phyloP scores from a whole-genome alignment of 2,113 vertebrate genomes.

The Tetraodon nigroviridis region DNA sequence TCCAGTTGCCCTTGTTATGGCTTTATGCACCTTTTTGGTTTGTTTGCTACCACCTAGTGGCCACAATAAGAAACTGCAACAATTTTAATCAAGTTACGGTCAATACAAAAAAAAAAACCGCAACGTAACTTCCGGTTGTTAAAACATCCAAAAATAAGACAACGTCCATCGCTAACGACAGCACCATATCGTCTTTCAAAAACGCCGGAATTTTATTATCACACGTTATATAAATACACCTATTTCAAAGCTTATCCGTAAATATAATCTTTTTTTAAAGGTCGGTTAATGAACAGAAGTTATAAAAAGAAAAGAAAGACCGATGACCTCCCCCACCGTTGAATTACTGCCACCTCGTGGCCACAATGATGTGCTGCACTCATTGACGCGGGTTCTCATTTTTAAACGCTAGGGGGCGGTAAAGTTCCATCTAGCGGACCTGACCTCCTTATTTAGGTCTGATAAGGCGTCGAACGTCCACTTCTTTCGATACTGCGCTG shows the following conservation, averaged over 20 bases:
- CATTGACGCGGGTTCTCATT: background rate
- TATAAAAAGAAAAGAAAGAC: background rate
- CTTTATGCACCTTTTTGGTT: background rate
- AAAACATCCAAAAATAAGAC: background rate
- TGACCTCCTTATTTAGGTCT: background rate
- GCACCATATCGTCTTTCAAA: too few species aligned
- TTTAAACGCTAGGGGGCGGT: constrained; percentile 3
- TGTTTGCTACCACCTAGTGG: background rate
- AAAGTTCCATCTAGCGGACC: background rate
- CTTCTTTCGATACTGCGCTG: too few species aligned
- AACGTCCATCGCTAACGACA: too few species aligned
- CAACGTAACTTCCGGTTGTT: background rate
- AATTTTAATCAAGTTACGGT: background rate
- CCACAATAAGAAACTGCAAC: background rate
- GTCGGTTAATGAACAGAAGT: background rate
- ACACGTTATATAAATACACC: too few species aligned
- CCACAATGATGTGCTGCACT: background rate
- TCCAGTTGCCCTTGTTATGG: too few species aligned
- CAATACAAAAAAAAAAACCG: background rate
- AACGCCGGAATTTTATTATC: too few species aligned
- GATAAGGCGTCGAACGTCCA: too few species aligned
- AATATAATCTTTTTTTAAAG: too few species aligned
- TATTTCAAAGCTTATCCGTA: too few species aligned
- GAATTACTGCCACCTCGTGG: background rate
- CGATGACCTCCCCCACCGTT: background rate